A percentile compares a stretch with the other conserved stretches of the same genome.
Evolutionary conservation across 2,113 vertebrate species (phyloP).

Genomic region (Oceanites oceanicus): DNA sequence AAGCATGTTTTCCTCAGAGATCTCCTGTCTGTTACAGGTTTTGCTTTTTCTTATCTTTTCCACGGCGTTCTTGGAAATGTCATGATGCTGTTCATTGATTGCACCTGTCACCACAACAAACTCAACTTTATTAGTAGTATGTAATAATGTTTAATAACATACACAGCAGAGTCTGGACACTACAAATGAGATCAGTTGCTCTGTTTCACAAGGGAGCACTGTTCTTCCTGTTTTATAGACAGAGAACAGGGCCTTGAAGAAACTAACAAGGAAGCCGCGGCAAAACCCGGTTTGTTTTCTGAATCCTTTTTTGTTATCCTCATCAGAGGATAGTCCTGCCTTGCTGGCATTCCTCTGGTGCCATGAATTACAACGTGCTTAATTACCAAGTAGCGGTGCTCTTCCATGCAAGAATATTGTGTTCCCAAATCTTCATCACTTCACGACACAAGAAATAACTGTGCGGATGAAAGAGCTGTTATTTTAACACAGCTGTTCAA

Average conservation of each 20-base stretch:
- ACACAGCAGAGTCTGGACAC: neutral
- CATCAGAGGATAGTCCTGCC: neutral
- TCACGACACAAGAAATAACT: neutral
- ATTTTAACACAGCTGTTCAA: slow-evolving; percentile 24
- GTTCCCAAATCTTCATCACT: neutral
- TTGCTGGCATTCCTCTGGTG: neutral
- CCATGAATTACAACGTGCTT: neutral
- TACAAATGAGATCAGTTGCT: neutral
- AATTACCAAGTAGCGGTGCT: neutral
- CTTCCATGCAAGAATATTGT: slow-evolving; percentile 39
- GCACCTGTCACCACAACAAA: neutral
- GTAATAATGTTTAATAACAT: neutral
- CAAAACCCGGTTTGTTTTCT: neutral
- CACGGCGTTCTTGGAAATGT: neutral
- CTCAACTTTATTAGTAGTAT: neutral
- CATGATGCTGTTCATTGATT: neutral
- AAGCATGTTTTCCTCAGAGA: neutral
- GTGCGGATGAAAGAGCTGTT: neutral
- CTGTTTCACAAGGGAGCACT: neutral
- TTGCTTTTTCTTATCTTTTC: neutral
- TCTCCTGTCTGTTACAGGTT: neutral
- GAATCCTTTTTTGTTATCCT: neutral
- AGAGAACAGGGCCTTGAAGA: neutral
- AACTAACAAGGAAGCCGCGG: neutral
- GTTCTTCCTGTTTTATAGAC: neutral